Evolutionary conservation across 2,888 invertebrate species (phyloP), one percentile per base, ranked within the genome.

Genomic region (Griposia aprilina): DNA sequence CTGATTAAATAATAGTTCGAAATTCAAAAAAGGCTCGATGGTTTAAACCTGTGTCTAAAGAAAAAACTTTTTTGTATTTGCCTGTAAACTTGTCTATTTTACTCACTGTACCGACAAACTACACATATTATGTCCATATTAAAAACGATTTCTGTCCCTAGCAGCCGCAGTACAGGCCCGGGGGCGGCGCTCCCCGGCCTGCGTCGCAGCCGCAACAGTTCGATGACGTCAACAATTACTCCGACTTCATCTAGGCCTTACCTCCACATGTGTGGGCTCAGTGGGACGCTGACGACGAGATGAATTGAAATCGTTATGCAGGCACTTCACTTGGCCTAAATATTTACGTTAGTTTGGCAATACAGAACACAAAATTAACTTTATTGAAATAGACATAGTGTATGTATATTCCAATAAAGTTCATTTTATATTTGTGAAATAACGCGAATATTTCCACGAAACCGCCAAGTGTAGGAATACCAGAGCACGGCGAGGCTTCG

Each of bases 91-190:
- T 41, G 5, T 41, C 41, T 41, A 41, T 41, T 5, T 41, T 41
- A 41, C 7, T 41, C 41, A 41, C 41, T 41, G 41, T 41, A 41
- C 41, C 41, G 7, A 41, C 41, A 41, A 41, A 41, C 41, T 41
- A 20, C 17, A 26, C 26, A 17, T 57, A 23, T n/a, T 57, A 23
- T n/a, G 20, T 30, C 36, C 52, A 74, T 73, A 52, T 65, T 74
- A 76, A 78, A 76, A n/a, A 74, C 36, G 66, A 36, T 82, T 63
- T 86, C 52, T 86, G 85, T 93, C 88, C 96, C 90, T 94, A 98
- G 97, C 98, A 98, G 94, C 98, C 98, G 48, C 98, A 98, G 89
- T 98, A 98, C 93, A 95, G 98, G n/a, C 94, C 96, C 45, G 94
- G 94, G 23, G 93, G 93, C 68, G 93, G 86, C 66, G 91, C 92